Evolutionary conservation across 2,888 invertebrate species (phyloP).

Genomic region (Stenolophus ochropezus): DNA sequence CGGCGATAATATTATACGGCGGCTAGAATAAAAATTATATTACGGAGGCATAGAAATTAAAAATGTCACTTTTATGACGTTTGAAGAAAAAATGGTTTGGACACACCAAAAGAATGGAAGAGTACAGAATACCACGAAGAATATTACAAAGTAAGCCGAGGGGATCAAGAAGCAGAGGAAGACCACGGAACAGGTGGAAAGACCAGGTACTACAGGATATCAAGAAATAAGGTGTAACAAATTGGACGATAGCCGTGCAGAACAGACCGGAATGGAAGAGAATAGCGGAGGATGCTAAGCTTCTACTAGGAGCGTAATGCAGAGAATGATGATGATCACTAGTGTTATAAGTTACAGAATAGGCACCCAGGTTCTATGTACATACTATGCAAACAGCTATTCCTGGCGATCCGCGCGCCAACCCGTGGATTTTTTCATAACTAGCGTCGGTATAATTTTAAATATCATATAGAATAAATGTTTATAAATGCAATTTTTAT

Average conservation of each 20-base stretch:
- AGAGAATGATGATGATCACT: neutral
- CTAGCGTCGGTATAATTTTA: too few relatives aligned
- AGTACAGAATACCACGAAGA: slow-evolving; percentile 12
- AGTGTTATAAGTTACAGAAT: too few relatives aligned
- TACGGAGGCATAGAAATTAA: too few relatives aligned
- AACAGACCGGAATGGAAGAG: slow-evolving; percentile 30
- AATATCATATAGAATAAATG: too few relatives aligned
- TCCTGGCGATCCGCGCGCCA: too few relatives aligned
- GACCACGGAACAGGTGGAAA: neutral
- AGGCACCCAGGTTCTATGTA: too few relatives aligned
- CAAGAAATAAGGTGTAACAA: neutral
- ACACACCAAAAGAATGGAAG: slow-evolving; percentile 43
- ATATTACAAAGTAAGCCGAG: slow-evolving; percentile 10
- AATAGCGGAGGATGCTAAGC: slow-evolving; percentile 37
- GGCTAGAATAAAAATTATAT: too few relatives aligned
- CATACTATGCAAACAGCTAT: too few relatives aligned
- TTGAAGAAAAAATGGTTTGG: slow-evolving; percentile 43
- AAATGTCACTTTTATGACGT: too few relatives aligned
- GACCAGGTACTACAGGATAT: slow-evolving; percentile 25
- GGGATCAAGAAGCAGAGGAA: slow-evolving; percentile 15
- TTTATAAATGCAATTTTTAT: too few relatives aligned
- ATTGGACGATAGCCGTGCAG: neutral
- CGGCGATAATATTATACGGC: too few relatives aligned
- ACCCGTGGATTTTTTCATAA: too few relatives aligned
- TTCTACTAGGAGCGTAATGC: slow-evolving; percentile 27